These are phyloP conservation scores for Botia kubotai DNA, from an alignment of 2,797 vertebrate species.

Conservation along the genomic window DNA sequence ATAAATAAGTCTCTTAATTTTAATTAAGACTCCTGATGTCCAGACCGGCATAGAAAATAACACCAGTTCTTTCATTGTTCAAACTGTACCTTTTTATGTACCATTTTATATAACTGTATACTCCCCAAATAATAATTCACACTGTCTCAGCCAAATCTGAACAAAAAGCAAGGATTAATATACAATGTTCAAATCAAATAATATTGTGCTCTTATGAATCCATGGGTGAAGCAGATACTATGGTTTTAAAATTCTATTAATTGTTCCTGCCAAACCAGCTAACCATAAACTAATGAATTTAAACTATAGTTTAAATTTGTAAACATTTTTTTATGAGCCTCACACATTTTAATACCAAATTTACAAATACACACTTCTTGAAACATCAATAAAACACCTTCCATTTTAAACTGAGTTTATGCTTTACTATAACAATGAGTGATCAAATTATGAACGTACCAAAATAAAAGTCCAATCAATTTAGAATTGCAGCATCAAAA, in stretches of 20 bases:
- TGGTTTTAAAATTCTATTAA: not conserved
- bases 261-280: too few relatives aligned
- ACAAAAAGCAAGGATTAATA: not conserved
- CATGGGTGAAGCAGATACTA: not conserved
- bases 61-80: too few relatives aligned
- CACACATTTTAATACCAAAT: not conserved
- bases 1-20: not conserved
- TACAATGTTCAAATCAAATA: not conserved
- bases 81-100: not conserved
- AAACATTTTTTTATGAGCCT: not conserved
- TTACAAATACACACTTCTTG: not conserved
- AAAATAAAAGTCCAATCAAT: conserved; percentile 70
- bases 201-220: not conserved
- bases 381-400: conserved; percentile 57
- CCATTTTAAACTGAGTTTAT: conserved; percentile 76
- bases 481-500: conserved; percentile 67
- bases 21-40: not conserved
- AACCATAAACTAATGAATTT: too few relatives aligned
- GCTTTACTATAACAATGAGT: conserved; percentile 83
- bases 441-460: conserved; percentile 75
- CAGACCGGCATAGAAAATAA: not conserved
- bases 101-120: too few relatives aligned
- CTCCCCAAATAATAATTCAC: too few relatives aligned
- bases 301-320: too few relatives aligned
- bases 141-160: not conserved